Evolutionary conservation across 1,140 invertebrate genomes (phyloP).

Genomic region (Drosophila tropicalis): DNA sequence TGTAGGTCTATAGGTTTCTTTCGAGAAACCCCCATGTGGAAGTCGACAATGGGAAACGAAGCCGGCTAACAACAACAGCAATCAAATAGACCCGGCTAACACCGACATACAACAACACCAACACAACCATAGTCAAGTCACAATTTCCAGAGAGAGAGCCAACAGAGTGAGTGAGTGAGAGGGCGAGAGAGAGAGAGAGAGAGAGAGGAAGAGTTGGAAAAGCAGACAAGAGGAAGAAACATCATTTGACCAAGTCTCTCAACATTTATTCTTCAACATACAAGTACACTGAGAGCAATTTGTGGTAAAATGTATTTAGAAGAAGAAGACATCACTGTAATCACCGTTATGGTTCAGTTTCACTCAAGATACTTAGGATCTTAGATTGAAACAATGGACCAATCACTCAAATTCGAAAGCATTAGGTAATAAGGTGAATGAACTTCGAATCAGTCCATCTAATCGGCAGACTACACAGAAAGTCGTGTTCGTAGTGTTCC

Average conservation of each 20-base stretch:
- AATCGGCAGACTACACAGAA: no score
- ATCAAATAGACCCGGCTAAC: conserved; percentile 52
- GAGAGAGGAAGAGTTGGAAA: background rate
- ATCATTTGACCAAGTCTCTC: conserved; percentile 59
- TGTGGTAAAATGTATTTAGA: background rate
- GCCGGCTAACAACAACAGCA: conserved; percentile 49
- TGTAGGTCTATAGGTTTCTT: conserved; percentile 82
- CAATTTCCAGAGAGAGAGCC: background rate
- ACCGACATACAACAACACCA: conserved; percentile 17
- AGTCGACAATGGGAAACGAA: conserved; percentile 39
- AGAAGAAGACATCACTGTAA: background rate
- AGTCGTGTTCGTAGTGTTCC: no score
- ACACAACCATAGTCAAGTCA: background rate
- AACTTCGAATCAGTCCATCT: no score
- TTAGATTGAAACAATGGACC: no score
- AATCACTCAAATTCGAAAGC: no score
- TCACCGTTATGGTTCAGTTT: background rate
- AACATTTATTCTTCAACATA: conserved; percentile 56
- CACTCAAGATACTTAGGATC: background rate
- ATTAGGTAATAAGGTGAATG: no score
- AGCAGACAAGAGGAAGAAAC: conserved; percentile 8
- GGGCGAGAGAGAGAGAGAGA: conserved; percentile 2
- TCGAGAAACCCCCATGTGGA: conserved; percentile 63
- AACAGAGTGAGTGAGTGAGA: conserved; percentile 3
- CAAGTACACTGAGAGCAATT: conserved; percentile 57